These are phyloP conservation scores for Drosophila takahashii DNA, from an alignment of 1,140 invertebrate species.

Conservation along the genomic window DNA sequence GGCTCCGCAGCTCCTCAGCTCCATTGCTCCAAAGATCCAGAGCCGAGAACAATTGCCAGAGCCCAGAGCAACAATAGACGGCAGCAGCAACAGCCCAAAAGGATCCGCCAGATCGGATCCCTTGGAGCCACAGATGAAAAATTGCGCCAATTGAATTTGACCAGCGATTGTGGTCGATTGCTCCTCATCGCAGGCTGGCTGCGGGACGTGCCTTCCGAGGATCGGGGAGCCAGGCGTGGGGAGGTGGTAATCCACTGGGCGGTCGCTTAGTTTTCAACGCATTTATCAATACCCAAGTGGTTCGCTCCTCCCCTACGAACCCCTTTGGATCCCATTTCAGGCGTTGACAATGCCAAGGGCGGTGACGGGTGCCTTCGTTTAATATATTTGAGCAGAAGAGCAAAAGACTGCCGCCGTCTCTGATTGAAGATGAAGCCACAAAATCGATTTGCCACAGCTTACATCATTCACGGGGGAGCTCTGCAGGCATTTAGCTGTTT, in stretches of 20 bases:
- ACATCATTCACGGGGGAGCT: slow-evolving; percentile 19
- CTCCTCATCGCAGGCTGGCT: slow-evolving; percentile 42
- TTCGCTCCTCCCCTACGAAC: slow-evolving; percentile 18
- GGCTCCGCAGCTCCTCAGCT: slow-evolving; percentile 33
- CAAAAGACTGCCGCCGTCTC: slow-evolving; percentile 39
- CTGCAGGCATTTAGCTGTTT: background rate
- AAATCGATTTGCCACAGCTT: slow-evolving; percentile 52
- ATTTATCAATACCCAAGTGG: slow-evolving; percentile 83
- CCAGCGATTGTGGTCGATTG: slow-evolving; percentile 69
- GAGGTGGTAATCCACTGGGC: slow-evolving; percentile 70
- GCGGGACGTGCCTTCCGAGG: slow-evolving; percentile 14
- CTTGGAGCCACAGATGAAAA: slow-evolving; percentile 77
- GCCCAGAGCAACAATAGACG: slow-evolving; percentile 64
- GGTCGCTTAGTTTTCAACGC: slow-evolving; percentile 81
- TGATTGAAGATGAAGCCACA: slow-evolving; percentile 51
- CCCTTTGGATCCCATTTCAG: slow-evolving; percentile 13
- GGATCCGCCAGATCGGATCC: slow-evolving; percentile 54
- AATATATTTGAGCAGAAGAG: slow-evolving; percentile 35
- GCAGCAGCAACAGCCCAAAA: slow-evolving; percentile 48
- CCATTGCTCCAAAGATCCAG: slow-evolving; percentile 41
- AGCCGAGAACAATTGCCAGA: slow-evolving; percentile 47
- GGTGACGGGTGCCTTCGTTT: slow-evolving; percentile 32
- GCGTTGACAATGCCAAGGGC: slow-evolving; percentile 72
- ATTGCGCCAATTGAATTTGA: slow-evolving; percentile 83
- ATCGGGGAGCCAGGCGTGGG: slow-evolving; percentile 9